Evolutionary conservation across 2,797 vertebrate species (phyloP).

Genomic region (Coregonus sp.): DNA sequence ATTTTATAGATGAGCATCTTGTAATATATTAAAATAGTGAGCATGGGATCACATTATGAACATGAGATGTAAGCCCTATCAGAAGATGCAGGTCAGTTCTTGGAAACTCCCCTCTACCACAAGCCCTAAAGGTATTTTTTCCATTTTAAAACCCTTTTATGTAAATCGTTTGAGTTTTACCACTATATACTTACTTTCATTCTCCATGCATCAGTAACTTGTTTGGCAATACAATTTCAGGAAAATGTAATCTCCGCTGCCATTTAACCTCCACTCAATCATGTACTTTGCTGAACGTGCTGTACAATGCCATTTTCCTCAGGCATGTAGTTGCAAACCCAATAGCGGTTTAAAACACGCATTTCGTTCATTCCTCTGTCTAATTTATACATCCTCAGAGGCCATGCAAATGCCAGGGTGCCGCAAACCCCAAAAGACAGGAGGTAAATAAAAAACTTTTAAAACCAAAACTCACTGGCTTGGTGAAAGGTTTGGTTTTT

Average conservation of each 20-base stretch:
- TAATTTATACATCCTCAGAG: conserved; percentile 50
- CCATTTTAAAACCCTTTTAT: conserved; percentile 1
- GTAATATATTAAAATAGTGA: conserved; percentile 42
- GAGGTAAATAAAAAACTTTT: conserved; percentile 7
- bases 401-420: conserved; percentile 34
- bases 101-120: conserved; percentile 12
- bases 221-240: conserved; percentile 52
- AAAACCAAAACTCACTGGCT: conserved; percentile 9
- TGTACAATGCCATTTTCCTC: conserved; percentile 57
- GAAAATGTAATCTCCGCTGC: conserved; percentile 52
- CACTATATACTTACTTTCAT: conserved; percentile 61
- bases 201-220: conserved; percentile 45
- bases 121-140: neutral
- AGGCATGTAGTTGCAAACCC: conserved; percentile 56
- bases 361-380: conserved; percentile 62
- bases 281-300: conserved; percentile 63
- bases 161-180: conserved; percentile 42
- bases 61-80: conserved; percentile 89
- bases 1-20: conserved; percentile 1
- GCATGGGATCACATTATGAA: conserved; percentile 91
- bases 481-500: conserved; percentile 22
- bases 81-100: conserved; percentile 90
- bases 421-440: conserved; percentile 43
- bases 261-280: conserved; percentile 53
- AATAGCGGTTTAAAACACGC: conserved; percentile 56